These are phyloP conservation scores for Heliocidaris tuberculata DNA, from an alignment of 35 echinoderm and acorn worm species.

Conservation along the genomic window DNA sequence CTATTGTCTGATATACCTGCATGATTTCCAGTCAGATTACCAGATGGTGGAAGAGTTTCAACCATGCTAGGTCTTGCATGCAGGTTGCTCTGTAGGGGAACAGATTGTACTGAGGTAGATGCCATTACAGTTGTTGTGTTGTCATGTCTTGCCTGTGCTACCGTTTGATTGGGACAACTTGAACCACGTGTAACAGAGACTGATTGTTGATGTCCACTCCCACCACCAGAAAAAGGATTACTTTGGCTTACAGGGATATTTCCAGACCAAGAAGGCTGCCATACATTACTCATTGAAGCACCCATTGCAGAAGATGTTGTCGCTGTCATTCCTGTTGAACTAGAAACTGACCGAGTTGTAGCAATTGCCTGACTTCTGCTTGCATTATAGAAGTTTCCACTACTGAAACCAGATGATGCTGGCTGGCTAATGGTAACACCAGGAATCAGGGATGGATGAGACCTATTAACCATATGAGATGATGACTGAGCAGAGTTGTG, in stretches of 20 bases:
- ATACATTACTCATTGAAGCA: neutral
- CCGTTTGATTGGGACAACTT: neutral
- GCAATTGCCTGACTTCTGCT: neutral
- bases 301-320: neutral
- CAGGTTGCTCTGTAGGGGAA: constrained; percentile 83
- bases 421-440: neutral
- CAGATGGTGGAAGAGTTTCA: constrained; percentile 39
- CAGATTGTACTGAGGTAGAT: constrained; percentile 65
- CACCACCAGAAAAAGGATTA: neutral
- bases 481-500: neutral
- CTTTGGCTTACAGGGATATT: neutral
- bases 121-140: neutral
- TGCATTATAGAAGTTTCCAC: constrained; percentile 16
- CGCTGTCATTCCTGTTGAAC: neutral
- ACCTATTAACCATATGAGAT: neutral
- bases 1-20: neutral
- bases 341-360: neutral
- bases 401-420: neutral
- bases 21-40: neutral
- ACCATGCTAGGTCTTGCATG: constrained; percentile 53
- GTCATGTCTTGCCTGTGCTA: neutral
- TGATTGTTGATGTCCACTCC: neutral
- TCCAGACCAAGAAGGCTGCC: constrained; percentile 16
- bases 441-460: too few relatives aligned
- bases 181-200: neutral